Percentiles rank a stretch among this genome's conserved stretches.
Evolutionary conservation across 1,140 invertebrate genomes (phyloP).

Genomic region (Forficula auricularia): DNA sequence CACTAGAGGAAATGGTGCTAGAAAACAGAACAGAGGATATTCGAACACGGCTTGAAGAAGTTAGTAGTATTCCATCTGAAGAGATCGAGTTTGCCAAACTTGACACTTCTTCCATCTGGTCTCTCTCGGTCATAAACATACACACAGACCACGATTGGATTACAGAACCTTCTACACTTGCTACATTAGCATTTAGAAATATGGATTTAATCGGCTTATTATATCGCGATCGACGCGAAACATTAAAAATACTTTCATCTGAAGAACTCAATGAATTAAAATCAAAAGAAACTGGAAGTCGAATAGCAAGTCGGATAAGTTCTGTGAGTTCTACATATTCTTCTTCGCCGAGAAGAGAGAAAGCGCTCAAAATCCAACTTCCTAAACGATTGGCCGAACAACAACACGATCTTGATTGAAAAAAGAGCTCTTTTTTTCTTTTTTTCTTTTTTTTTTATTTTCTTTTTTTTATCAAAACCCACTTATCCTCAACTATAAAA

Average conservation of each 20-base stretch:
- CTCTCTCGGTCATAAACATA: too few species aligned
- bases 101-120: too few species aligned
- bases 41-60: not conserved
- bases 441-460: too few species aligned
- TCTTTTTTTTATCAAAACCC: too few species aligned
- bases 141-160: too few species aligned
- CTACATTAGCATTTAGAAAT: too few species aligned
- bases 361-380: conserved; percentile 55
- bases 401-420: not conserved
- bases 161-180: too few species aligned
- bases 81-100: not conserved
- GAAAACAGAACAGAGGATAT: conserved; percentile 30
- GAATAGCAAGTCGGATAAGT: conserved; percentile 23
- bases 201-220: too few species aligned
- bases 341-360: conserved; percentile 45
- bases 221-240: conserved; percentile 23
- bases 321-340: conserved; percentile 27
- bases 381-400: conserved; percentile 23
- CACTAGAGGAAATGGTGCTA: conserved; percentile 46
- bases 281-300: conserved; percentile 35
- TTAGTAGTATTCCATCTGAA: conserved; percentile 4
- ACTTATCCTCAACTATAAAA: not conserved
- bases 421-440: too few species aligned
- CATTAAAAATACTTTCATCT: conserved; percentile 34
- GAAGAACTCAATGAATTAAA: conserved; percentile 42